Base-by-base conservation (phyloP, 2,113 vertebrate species). In the Erpornis zantholeuca region DNA sequence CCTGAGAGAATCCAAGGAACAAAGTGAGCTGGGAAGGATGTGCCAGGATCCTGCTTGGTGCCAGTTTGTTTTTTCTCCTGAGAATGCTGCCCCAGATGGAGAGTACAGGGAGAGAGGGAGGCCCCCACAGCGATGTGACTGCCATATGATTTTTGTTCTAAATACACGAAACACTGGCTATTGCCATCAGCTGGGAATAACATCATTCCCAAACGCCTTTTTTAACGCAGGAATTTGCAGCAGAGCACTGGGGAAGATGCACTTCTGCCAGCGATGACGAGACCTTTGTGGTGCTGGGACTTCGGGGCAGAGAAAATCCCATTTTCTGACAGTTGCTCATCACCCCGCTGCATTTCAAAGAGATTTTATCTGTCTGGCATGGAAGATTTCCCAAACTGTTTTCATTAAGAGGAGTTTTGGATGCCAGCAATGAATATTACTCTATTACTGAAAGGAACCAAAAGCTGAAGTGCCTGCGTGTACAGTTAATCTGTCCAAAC, bases 401-500 rank as follows among this genome's bases (percentile, higher is more conserved):
- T 92, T 73, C 91, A 66, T 94, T 94, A 92, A 47, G 84, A 63
- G 81, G 42, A 73, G 66, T 70, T 92, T 97, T 92, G 40, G 64
- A 91, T 80, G 92, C 91, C 92, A 95, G 91, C 84, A 60, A 64
- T 89, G 95, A 94, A 91, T 93, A 95, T 92, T 91, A 70, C 92
- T 85, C 52, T 89, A 94, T 96, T 94, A 76, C 91, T 85, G 89
- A 94, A 89, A 95, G 96, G 96, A 97, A 92, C 97, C 95, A 97
- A 96, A 95, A 97, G 91, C 95, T 96, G 54, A 96, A 97, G 94
- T 96, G 94, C 96, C 91, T 97, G 92, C 95, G 68, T 97, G 96
- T 95, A 96, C 92, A 96, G 91, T 91, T 97, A 97, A 97, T 96
- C 96, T 97, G 82, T 92, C 92, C 95, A 97, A 97, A 97, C 96